phyloP scores from a whole-genome alignment of 2,113 vertebrate species.

The Halcyon senegalensis region DNA sequence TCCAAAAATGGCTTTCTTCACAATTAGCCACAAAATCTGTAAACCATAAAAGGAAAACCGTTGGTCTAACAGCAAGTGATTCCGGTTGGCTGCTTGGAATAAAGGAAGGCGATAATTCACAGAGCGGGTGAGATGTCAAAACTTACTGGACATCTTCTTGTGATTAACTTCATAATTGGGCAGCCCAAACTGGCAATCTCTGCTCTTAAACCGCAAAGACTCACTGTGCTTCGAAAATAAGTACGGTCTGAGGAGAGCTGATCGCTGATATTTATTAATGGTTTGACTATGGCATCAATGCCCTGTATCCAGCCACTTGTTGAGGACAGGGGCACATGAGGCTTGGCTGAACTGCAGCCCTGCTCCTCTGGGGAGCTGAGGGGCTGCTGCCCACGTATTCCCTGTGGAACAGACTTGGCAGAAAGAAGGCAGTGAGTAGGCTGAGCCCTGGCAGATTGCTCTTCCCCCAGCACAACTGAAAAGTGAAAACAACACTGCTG shows the following conservation, averaged over 20 bases:
- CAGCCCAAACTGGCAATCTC: not conserved
- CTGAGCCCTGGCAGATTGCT: constrained; percentile 40
- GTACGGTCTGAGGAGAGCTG: accelerated
- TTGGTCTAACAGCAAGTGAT: not conserved
- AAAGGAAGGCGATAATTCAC: not conserved
- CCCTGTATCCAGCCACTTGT: not conserved
- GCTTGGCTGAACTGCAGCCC: not conserved
- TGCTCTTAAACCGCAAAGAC: not conserved
- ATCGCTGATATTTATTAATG: not conserved
- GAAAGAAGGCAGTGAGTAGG: constrained; percentile 30
- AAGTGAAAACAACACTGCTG: not conserved
- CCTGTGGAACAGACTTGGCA: not conserved
- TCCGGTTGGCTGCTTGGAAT: not conserved
- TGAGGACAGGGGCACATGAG: accelerated
- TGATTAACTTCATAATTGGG: not conserved
- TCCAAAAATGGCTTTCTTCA: constrained; percentile 56
- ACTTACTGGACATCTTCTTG: not conserved
- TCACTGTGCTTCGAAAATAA: not conserved
- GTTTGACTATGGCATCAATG: not conserved
- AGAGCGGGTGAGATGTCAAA: not conserved
- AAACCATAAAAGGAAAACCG: constrained; percentile 43
- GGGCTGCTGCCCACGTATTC: constrained; percentile 12
- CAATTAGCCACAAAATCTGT: constrained; percentile 47
- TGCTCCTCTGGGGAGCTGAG: not conserved
- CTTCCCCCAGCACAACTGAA: constrained; percentile 27